Conservation (phyloP, 2,113 vertebrate species). For the Thinocorus orbignyianus region DNA sequence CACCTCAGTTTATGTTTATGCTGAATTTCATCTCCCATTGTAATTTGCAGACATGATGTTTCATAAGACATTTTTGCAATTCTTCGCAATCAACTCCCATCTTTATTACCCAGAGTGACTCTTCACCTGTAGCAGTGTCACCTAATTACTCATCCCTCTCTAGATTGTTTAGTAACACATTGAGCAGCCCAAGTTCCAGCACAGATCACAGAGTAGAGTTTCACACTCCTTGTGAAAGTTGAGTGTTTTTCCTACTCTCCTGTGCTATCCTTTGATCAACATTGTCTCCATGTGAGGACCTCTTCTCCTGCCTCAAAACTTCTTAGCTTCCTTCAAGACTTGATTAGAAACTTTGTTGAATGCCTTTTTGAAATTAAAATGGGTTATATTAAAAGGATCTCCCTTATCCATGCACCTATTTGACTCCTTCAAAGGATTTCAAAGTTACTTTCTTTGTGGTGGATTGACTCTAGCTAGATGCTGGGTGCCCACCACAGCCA, state of each 20-base stretch:
- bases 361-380: not conserved
- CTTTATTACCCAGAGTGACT: not conserved
- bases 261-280: not conserved
- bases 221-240: not conserved
- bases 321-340: not conserved
- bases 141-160: not conserved
- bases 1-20: not conserved
- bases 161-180: not conserved
- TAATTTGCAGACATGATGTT: not conserved
- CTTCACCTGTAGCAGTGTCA: not conserved
- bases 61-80: not conserved
- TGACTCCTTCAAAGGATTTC: not conserved
- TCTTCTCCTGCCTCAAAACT: not conserved
- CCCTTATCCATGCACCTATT: not conserved
- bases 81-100: not conserved
- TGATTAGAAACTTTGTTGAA: not conserved
- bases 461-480: not conserved
- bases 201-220: not conserved
- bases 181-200: not conserved
- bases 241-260: not conserved
- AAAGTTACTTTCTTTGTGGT: not conserved
- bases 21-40: not conserved
- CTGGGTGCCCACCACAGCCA: not conserved
- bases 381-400: not conserved
- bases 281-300: not conserved